Percentiles rank a stretch among this genome's conserved stretches.
These are phyloP conservation scores for Manduca sexta DNA, from an alignment of 1,140 invertebrate genomes.

Conservation along the genomic window DNA sequence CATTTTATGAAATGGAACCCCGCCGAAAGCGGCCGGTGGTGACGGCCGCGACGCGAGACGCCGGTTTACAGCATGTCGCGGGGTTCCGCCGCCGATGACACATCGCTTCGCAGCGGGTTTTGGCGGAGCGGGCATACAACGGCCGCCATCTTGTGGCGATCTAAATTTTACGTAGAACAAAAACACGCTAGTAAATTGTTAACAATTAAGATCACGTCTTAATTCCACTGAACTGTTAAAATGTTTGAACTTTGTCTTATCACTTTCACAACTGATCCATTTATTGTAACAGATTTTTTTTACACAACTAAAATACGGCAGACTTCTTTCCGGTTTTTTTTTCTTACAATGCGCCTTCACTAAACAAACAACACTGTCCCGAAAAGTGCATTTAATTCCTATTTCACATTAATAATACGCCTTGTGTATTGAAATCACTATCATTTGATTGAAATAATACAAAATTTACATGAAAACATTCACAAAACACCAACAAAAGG, in stretches of 20 bases:
- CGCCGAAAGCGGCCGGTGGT: slow-evolving; percentile 55
- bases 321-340: slow-evolving; percentile 62
- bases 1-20: slow-evolving; percentile 68
- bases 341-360: slow-evolving; percentile 57
- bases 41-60: slow-evolving; percentile 45
- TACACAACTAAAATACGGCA: slow-evolving; percentile 40
- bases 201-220: slow-evolving; percentile 18
- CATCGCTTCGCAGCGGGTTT: slow-evolving; percentile 66
- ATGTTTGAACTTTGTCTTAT: slow-evolving; percentile 19
- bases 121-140: slow-evolving; percentile 63
- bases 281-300: slow-evolving; percentile 20
- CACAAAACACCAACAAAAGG: slow-evolving; percentile 73
- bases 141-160: slow-evolving; percentile 70
- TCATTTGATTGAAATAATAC: slow-evolving; percentile 40
- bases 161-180: slow-evolving; percentile 67
- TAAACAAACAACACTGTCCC: slow-evolving; percentile 52
- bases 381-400: slow-evolving; percentile 23
- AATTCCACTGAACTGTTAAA: slow-evolving; percentile 11
- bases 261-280: slow-evolving; percentile 25
- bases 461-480: slow-evolving; percentile 68
- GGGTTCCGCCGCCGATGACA: slow-evolving; percentile 55
- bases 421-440: slow-evolving; percentile 29
- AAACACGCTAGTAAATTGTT: slow-evolving; percentile 62
- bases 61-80: slow-evolving; percentile 57
- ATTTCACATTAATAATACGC: slow-evolving; percentile 23